Base-by-base conservation (phyloP, 2,113 vertebrate genomes). In the Puntigrus tetrazona region DNA sequence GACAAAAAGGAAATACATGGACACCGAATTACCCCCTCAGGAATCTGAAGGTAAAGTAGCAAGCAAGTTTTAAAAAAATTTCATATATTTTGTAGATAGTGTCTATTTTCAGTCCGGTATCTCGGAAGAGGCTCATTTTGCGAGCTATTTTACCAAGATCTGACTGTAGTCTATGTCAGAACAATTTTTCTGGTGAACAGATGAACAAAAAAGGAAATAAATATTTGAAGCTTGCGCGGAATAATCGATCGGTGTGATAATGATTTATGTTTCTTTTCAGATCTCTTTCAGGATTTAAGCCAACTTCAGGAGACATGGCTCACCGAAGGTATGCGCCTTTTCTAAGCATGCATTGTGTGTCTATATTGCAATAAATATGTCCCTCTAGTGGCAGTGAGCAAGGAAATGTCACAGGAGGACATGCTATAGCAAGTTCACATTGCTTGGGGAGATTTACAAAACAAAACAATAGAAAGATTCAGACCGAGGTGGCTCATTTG, bases 251-350 rank as follows among this genome's bases (percentile, higher is more conserved):
- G 31, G 38, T 1, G 2, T 29, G 9, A 10, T 70, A 69, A 81
- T 47, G 20, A 65, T 47, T 88, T 84, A 1, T 77, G 57, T 86
- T 82, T 75, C 25, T 82, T 55, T 31, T 69, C 93, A 99, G 98
- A 98, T 86, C 98, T 98, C 88, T 99, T 99, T 95, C 98, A 98
- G 92, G 97, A 99, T 93, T 91, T 99, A 95, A 95, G 95, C 93
- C 97, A 95, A 92, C 95, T 99, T 88, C 98, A 99, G 90, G 98
- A 99, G 94, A 96, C 97, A 16, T 99, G 98, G 98, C 96, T 99
- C 83, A 94, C 95, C 7, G 98, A 99, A 98, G 98, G 98, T 99
- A 93, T 92, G 96, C 16, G 43, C 74, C 78, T 87, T 78, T 82
- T 41, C 50, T 43, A 27, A 57, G 47, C 47, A 27, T 70, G 18